These are phyloP conservation scores for Chymomyza amoena DNA, from an alignment of 2,888 invertebrate species.

Conservation along the genomic window DNA sequence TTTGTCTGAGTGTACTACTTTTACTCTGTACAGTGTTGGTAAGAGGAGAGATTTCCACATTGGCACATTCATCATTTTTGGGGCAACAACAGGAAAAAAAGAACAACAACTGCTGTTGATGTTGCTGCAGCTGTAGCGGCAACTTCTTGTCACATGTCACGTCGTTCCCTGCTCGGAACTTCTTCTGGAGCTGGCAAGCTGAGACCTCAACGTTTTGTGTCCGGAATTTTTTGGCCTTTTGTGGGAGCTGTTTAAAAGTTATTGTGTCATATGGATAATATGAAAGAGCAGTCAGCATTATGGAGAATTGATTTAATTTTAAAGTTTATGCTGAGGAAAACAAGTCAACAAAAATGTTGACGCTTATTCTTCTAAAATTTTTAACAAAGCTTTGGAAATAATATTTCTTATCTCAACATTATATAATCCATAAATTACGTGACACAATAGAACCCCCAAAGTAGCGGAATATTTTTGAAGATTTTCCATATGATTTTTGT, in stretches of 20 bases:
- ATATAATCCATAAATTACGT: no score
- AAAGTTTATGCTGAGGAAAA: no score
- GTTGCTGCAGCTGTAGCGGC: slow-evolving; percentile 10
- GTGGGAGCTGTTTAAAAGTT: not conserved
- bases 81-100: not conserved
- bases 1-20: not conserved
- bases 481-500: no score
- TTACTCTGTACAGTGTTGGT: not conserved
- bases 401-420: no score
- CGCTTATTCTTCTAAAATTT: no score
- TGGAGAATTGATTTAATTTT: not conserved
- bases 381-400: no score
- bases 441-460: no score
- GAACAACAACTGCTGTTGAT: not conserved
- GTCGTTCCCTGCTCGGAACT: not conserved
- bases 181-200: not conserved
- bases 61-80: slow-evolving; percentile 21
- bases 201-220: not conserved
- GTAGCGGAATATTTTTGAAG: no score
- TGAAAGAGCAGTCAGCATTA: not conserved
- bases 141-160: slow-evolving; percentile 14
- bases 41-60: slow-evolving; percentile 1
- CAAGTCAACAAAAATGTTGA: no score
- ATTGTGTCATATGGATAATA: not conserved
- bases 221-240: not conserved